Evolutionary conservation across 1,140 invertebrate species (phyloP).

Genomic region (Stenopsyche tienmushanensis): DNA sequence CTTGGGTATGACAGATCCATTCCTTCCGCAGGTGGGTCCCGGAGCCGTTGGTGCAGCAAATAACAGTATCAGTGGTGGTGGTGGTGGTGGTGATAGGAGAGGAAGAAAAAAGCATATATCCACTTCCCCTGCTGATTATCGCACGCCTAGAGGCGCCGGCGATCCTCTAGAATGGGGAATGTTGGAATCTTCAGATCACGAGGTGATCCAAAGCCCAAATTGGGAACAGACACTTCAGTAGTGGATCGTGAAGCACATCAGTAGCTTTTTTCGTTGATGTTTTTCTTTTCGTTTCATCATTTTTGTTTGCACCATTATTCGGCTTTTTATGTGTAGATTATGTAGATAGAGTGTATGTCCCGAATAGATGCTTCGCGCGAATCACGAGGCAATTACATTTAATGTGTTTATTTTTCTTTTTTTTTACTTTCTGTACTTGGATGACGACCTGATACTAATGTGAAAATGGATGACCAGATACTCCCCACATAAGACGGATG

Average conservation of each 20-base stretch:
- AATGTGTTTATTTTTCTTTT: not conserved
- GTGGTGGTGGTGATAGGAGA: slow-evolving; percentile 36
- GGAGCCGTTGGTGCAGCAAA: slow-evolving; percentile 15
- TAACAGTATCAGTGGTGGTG: slow-evolving; percentile 17
- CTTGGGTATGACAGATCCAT: slow-evolving; percentile 10
- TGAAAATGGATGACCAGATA: too few relatives aligned
- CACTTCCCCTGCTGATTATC: slow-evolving; percentile 40
- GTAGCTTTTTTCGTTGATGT: slow-evolving; percentile 7
- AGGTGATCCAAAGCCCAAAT: slow-evolving; percentile 34
- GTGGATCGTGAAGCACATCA: slow-evolving; percentile 23
- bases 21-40: slow-evolving; percentile 27
- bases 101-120: slow-evolving; percentile 44
- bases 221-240: slow-evolving; percentile 7
- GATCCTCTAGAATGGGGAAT: slow-evolving; percentile 43
- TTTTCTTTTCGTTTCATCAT: slow-evolving; percentile 6
- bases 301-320: slow-evolving; percentile 5
- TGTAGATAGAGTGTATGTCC: not conserved
- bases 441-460: too few relatives aligned
- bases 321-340: slow-evolving; percentile 1
- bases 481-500: too few relatives aligned
- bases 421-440: not conserved
- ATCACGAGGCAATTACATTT: slow-evolving; percentile 6
- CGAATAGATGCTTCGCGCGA: not conserved
- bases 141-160: slow-evolving; percentile 41
- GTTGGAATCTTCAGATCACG: slow-evolving; percentile 43